Base-by-base conservation (phyloP, 2,888 invertebrate genomes). In the Netelia virgata region DNA sequence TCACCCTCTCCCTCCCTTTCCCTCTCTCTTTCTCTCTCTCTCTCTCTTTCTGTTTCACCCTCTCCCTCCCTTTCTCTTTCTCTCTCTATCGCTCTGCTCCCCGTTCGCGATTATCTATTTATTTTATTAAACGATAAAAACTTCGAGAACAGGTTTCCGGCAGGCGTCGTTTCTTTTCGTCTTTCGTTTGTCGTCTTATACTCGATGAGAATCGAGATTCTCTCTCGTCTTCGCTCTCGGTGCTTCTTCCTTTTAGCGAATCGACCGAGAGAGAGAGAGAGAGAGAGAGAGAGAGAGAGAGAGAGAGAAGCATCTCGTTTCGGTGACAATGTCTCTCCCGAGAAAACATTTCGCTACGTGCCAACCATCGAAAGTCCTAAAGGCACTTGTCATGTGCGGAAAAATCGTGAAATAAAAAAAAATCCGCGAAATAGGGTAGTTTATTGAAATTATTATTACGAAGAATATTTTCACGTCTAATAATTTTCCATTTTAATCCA, bases 41-140 rank as follows among this genome's bases (percentile, higher is more conserved):
- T 59, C 28, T 53, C 55, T 70, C 57, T 70, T 3, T 23, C 23
- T 23, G 2, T 3, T 23, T 3, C 23, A 23, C 3, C 16, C 16
- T 16, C 16, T 55, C n/a, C 28, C 5, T 50, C n/a, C n/a, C n/a
- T n/a, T n/a, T n/a, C 9, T 61, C 5, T 50, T 68, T 68, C 73
- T 47, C 82, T 73, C 61, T 20, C 41, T 41, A 55, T 59, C 28
- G 61, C 55, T 70, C 63, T 70, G 28, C 55, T 47, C 55, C 20
- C 81, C 53, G 50, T 89, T 88, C 87, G 89, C 88, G 90, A 91
- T 91, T 91, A 91, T 91, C 89, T 91, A 91, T 91, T 91, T 91
- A 91, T 91, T 91, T 91, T 91, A 90, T 91, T 91, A 91, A 91
- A 90, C 90, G 90, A 90, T 91, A 91, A 91, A 91, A 91, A 91